phyloP scores from a whole-genome alignment of 2,888 invertebrate genomes.

The Drosophila nigricruria region DNA sequence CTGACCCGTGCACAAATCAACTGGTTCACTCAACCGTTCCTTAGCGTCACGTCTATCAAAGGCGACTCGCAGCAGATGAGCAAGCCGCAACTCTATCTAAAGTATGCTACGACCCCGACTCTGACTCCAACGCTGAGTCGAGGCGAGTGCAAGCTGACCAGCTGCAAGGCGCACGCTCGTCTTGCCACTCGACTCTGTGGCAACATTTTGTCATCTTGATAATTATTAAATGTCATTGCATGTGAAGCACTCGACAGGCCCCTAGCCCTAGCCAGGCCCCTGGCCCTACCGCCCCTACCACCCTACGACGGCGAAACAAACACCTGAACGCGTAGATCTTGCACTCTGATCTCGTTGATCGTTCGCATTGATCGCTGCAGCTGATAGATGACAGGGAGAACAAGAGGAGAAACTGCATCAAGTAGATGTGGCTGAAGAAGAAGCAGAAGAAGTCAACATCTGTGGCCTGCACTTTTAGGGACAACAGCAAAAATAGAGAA shows the following conservation, averaged over 20 bases:
- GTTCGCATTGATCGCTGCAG: constrained; percentile 16
- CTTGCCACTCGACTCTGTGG: constrained; percentile 35
- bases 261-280: neutral
- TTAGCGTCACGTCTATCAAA: constrained; percentile 11
- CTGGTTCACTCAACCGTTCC: constrained; percentile 69
- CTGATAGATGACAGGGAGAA: constrained; percentile 9
- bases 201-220: constrained; percentile 72
- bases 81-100: neutral
- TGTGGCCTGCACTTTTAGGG: constrained; percentile 16
- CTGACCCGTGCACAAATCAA: constrained; percentile 58
- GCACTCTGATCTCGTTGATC: constrained; percentile 15
- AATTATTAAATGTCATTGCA: constrained; percentile 53
- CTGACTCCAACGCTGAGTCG: neutral
- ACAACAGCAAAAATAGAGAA: constrained; percentile 8
- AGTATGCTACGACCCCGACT: constrained; percentile 24
- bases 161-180: constrained; percentile 49
- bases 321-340: constrained; percentile 33
- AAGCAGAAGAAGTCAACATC: constrained; percentile 3
- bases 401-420: constrained; percentile 20
- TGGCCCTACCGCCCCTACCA: neutral
- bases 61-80: constrained; percentile 25
- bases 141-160: constrained; percentile 35
- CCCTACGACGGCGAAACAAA: constrained; percentile 13
- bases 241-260: constrained; percentile 37
- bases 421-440: constrained; percentile 6